Evolutionary conservation across 2,888 invertebrate species (phyloP), one percentile per base, ranked within the genome.

Genomic region (Caenorhabditis uteleia): DNA sequence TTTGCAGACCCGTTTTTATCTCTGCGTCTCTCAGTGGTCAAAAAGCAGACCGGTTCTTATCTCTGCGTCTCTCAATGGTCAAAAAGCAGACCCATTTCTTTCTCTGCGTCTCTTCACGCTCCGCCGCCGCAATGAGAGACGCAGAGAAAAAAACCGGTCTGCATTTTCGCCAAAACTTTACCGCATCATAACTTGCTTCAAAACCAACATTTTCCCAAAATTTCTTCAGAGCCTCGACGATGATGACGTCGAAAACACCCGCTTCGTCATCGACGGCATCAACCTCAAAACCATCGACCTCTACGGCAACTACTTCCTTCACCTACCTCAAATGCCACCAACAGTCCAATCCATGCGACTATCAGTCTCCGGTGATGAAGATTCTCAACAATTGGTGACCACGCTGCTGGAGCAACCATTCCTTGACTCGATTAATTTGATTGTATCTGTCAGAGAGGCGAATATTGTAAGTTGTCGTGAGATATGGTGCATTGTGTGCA

Each of bases 231-330:
- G 43, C 38, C 50, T 64, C 12, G 62, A 61, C 34, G 61, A 58
- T 31, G 39, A 20, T 27, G 45, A 33, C 16, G 51, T 61, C 8
- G 62, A 62, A 34, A 62, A 53, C 50, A 40, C 20, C 29, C 57
- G 47, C 10, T 67, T 51, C 29, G 45, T 57, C 29, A 70, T 73
- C 8, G 73, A 73, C 44, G 73, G 73, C 1, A 57, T 55, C 16
- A 68, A 72, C 21, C 60, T 82, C 20, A 61, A 67, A 29, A 75
- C 77, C 21, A 68, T 82, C 33, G 82, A 82, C 46, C 54, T 82
- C 23, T 80, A 81, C 49, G 79, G 75, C 48, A 82, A 82, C 60
- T 82, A 71, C 53, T 82, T 82, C 53, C 47, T 62, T 16, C 40
- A 57, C 8, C 62, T 81, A 12, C 82, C 82, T 4, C 43, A 50